Conservation (phyloP, 2,113 vertebrate species). For the Anolis sagrei region DNA sequence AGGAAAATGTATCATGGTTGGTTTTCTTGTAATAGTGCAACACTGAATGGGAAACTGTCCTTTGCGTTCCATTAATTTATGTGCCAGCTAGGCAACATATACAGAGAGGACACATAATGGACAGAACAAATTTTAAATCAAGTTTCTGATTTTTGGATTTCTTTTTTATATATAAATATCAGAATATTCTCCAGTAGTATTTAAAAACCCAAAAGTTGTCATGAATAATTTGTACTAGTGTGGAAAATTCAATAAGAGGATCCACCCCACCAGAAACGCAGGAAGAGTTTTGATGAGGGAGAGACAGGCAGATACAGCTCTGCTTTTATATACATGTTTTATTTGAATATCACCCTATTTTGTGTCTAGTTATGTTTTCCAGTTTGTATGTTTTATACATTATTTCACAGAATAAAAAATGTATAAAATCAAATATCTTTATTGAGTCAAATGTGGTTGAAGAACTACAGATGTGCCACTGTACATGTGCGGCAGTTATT, state of each 20-base stretch:
- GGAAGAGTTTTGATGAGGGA: slow-evolving; percentile 60
- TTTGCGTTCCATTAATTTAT: slow-evolving; percentile 43
- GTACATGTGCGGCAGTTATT: not conserved
- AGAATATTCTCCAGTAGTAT: slow-evolving; percentile 66
- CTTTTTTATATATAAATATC: slow-evolving; percentile 60
- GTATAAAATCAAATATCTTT: slow-evolving; percentile 71
- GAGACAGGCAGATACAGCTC: slow-evolving; percentile 66
- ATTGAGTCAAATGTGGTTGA: slow-evolving; percentile 50
- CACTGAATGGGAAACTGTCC: slow-evolving; percentile 44
- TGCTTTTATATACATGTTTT: slow-evolving; percentile 73
- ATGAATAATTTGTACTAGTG: slow-evolving; percentile 60
- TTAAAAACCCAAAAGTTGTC: slow-evolving; percentile 55
- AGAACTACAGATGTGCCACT: not conserved
- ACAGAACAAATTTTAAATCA: slow-evolving; percentile 69
- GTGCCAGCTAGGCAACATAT: slow-evolving; percentile 54
- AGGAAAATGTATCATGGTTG: slow-evolving; percentile 57
- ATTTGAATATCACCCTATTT: slow-evolving; percentile 73
- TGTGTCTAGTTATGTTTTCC: slow-evolving; percentile 84
- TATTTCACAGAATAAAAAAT: slow-evolving; percentile 84
- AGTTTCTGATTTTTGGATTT: slow-evolving; percentile 55
- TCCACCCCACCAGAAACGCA: slow-evolving; percentile 60
- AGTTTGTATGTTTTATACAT: slow-evolving; percentile 87
- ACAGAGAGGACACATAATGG: slow-evolving; percentile 42
- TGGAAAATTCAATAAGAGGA: slow-evolving; percentile 50
- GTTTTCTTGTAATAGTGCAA: slow-evolving; percentile 50